Base-by-base conservation (phyloP, 2,888 invertebrate species). In the Polymixis flavicincta region DNA sequence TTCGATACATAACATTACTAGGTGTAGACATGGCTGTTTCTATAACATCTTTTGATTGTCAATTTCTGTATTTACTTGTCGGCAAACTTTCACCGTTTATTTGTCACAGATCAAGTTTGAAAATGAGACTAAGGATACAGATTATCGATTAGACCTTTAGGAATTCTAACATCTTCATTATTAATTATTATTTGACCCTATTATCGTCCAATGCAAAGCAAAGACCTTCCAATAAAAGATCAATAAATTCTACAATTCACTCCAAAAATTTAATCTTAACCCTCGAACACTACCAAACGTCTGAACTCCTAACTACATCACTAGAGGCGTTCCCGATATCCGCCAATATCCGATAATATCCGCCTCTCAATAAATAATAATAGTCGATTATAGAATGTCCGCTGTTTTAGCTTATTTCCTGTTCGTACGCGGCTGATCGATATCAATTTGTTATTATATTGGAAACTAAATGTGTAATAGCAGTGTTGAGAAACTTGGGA, bases 341-440 rank as follows among this genome's bases (percentile, higher is more conserved):
- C 52, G 48, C 76, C 88, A 80, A 78, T 78, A 78, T 78, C 78
- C 78, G 61, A 67, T 78, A 78, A 86, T 86, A 86, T 86, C 88
- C 85, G 83, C 66, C 64, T 37, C 69, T 71, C 87, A 81, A 87
- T 87, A 87, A 87, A 88, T 88, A 85, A 87, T 82, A 78, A 68
- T 80, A 64, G 73, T 76, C 80, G 70, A 79, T 87, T 87, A 88
- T 87, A 77, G 78, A 77, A 87, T 82, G 77, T 88, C 87, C 84
- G 80, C 74, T 85, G 74, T 74, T 87, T 85, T 78, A 71, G 85
- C 78, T 74, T 84, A 87, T 87, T 87, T 87, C 89, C 89, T 74
- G 80, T 67, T 74, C 28, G 37, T 63, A 50, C 63, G 68, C 60
- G 37, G 61, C 72, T 85, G 80, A 78, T 70, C 65, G 72, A 76